These are phyloP conservation scores for Stichopus chloronotus DNA, from an alignment of 35 echinoderm and acorn worm genomes.

Conservation along the genomic window DNA sequence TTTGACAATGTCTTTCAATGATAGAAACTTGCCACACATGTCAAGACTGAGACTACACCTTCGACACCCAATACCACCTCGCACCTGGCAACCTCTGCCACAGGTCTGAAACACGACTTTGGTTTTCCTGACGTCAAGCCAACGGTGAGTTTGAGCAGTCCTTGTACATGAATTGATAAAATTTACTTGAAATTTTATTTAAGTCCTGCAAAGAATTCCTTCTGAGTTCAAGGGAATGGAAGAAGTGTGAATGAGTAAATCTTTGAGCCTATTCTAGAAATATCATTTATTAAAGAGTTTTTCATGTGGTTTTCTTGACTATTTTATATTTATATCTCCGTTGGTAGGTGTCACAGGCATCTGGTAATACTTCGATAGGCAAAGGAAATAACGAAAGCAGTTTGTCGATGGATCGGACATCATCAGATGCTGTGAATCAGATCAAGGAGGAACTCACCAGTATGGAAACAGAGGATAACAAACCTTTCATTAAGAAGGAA, in stretches of 20 bases:
- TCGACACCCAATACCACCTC: background rate
- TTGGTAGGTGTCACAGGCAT: conserved; percentile 3
- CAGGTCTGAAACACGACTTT: conserved; percentile 2
- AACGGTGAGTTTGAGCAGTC: background rate
- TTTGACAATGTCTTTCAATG: background rate
- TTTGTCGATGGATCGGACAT: background rate
- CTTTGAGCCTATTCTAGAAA: no score
- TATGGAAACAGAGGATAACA: conserved; percentile 57
- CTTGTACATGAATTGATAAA: no score
- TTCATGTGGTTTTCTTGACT: background rate
- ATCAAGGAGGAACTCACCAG: conserved; percentile 57
- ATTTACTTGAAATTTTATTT: no score
- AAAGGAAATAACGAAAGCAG: background rate
- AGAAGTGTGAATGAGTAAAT: no score
- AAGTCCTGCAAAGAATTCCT: no score
- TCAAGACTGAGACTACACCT: background rate
- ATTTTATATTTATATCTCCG: background rate
- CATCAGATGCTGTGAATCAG: conserved; percentile 25
- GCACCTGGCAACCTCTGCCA: background rate
- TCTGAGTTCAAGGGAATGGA: no score
- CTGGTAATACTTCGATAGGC: background rate
- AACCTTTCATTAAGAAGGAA: conserved; percentile 56
- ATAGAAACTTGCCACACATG: conserved; percentile 18
- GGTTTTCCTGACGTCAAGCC: conserved; percentile 21
- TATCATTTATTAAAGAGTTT: no score